Evolutionary conservation across 1,140 invertebrate species (phyloP), one percentile per base, ranked within the genome.

Genomic region (Colletes gigas): DNA sequence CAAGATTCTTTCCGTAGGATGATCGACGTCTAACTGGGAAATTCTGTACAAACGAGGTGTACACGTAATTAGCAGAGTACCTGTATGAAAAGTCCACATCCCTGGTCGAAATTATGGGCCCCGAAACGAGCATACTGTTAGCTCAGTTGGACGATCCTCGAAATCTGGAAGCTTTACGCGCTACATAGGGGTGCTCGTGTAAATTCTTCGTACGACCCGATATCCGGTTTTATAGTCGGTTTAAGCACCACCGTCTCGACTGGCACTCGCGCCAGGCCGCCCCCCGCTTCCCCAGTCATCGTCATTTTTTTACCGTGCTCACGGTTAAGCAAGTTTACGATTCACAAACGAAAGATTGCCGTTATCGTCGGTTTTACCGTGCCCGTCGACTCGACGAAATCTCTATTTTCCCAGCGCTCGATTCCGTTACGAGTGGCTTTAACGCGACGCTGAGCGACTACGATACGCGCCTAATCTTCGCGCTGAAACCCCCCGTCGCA

Each of bases 321-420:
- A 55, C 14, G 52, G 50, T 57, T 62, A 63, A 55, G 68, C 81
- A 65, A 74, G 65, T 83, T 84, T 83, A 79, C 54, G 83, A 83
- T 83, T 83, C 83, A 55, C 41, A 65, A 12, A 41, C 63, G 69
- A 83, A 83, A 74, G 66, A 83, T 73, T 55, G 69, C 63, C 44
- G 82, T 76, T 83, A 76, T 81, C 66, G 78, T 57, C 12, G 44
- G 30, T 30, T 30, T 30, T 80, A 62, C 54, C 63, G 12, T 19
- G 21, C 59, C 30, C 50, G 30, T 9, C 6, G 14, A 30, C 21
- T 3, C 9, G 8, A 59, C 30, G 81, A 69, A 19, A 47, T 57
- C 66, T 72, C 62, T 52, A 62, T 66, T 84, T 84, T 67, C 30
- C 65, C 30, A 47, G 30, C n/a, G 44, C 21, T 30, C 9, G 19